These are phyloP conservation scores for Aricia agestis DNA, from an alignment of 1,140 invertebrate species.

Conservation along the genomic window DNA sequence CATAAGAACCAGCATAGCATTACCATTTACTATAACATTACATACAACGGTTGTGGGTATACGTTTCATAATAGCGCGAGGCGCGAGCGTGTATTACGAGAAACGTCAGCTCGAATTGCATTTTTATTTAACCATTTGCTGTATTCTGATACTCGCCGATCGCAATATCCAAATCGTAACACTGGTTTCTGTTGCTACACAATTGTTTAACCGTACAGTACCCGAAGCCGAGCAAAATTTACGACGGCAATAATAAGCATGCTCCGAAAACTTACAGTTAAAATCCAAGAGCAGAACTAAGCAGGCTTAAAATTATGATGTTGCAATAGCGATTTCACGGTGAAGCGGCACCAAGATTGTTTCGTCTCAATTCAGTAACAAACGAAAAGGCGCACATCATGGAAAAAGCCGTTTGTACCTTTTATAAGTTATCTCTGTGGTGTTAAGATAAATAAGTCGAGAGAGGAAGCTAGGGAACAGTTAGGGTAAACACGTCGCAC, in stretches of 20 bases:
- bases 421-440: background rate
- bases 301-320: slow-evolving; percentile 1
- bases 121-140: slow-evolving; percentile 2
- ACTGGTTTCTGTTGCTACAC: background rate
- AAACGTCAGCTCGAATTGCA: background rate
- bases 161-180: background rate
- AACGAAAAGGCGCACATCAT: background rate
- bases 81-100: background rate
- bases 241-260: background rate
- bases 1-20: too few species aligned
- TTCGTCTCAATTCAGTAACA: background rate
- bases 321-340: background rate
- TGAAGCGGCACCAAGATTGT: background rate
- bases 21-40: background rate
- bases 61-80: background rate
- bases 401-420: background rate
- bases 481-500: slow-evolving; percentile 18
- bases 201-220: background rate
- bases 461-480: slow-evolving; percentile 12
- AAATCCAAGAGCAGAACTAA: background rate
- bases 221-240: background rate
- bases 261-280: background rate
- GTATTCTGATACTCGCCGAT: background rate
- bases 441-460: background rate
- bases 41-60: background rate